These are phyloP conservation scores for Vanessa tameamea DNA, from an alignment of 1,140 invertebrate genomes.

Conservation along the genomic window DNA sequence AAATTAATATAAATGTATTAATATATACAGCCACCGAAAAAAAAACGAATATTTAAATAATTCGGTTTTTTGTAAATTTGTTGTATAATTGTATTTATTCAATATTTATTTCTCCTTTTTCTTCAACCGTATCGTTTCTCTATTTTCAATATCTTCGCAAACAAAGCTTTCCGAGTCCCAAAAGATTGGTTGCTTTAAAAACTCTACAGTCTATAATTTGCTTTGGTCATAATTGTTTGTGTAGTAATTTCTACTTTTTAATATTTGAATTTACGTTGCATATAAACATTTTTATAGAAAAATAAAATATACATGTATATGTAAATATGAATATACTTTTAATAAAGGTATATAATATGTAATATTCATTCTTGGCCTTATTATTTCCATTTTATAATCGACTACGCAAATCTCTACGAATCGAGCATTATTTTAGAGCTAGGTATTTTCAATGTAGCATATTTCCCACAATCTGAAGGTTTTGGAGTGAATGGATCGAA, in stretches of 20 bases:
- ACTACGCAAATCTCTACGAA: neutral
- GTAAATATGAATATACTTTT: too few species aligned
- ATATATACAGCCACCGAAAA: too few species aligned
- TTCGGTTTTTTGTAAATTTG: too few species aligned
- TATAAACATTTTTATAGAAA: neutral
- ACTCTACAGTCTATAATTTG: slow-evolving; percentile 9
- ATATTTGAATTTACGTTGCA: neutral
- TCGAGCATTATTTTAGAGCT: neutral
- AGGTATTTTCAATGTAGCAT: slow-evolving; percentile 10
- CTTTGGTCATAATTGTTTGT: neutral
- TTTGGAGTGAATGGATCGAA: slow-evolving; percentile 15
- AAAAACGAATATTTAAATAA: too few species aligned
- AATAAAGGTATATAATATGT: too few species aligned
- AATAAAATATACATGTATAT: neutral
- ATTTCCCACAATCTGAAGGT: slow-evolving; percentile 19
- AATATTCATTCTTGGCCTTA: too few species aligned
- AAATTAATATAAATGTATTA: too few species aligned
- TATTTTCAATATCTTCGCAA: slow-evolving; percentile 22
- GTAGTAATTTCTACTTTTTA: neutral
- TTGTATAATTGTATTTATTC: too few species aligned
- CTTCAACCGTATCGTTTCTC: neutral
- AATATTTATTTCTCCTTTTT: too few species aligned
- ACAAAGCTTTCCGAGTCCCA: slow-evolving; percentile 2
- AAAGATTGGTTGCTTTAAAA: slow-evolving; percentile 17
- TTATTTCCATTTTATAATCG: too few species aligned